phyloP scores from a whole-genome alignment of 2,888 invertebrate genomes.

The Incurvaria masculella region DNA sequence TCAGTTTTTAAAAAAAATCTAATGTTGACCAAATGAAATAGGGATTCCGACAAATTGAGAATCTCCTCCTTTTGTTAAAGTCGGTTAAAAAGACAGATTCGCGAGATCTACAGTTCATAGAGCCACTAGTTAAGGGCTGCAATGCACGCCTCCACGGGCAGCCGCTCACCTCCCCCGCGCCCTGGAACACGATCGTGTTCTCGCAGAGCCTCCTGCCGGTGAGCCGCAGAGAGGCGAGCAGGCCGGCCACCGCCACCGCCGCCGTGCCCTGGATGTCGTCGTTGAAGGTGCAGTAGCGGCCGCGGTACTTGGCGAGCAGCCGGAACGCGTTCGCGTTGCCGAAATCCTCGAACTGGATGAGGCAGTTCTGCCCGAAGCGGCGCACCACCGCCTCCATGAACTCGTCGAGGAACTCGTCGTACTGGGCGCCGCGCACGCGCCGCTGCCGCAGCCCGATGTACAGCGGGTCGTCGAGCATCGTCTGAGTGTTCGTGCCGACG shows the following conservation, averaged over 20 bases:
- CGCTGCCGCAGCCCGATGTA: slow-evolving; percentile 91
- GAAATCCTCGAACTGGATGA: slow-evolving; percentile 97
- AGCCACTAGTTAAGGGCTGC: not conserved
- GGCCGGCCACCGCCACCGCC: slow-evolving; percentile 91
- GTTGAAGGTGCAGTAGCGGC: slow-evolving; percentile 89
- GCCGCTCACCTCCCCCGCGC: slow-evolving; percentile 85
- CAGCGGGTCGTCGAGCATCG: slow-evolving; percentile 85
- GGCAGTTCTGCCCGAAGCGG: slow-evolving; percentile 80
- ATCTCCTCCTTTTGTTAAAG: no score
- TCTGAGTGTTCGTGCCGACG: slow-evolving; percentile 88
- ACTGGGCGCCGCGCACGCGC: slow-evolving; percentile 77
- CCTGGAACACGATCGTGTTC: slow-evolving; percentile 89
- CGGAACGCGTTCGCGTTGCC: slow-evolving; percentile 97
- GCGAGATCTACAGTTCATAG: no score
- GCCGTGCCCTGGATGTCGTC: slow-evolving; percentile 99
- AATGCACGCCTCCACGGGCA: slow-evolving; percentile 10
- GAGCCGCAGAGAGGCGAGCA: slow-evolving; percentile 81
- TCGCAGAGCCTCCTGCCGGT: slow-evolving; percentile 81
- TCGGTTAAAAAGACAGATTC: slow-evolving; percentile 1
- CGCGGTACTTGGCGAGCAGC: slow-evolving; percentile 84
- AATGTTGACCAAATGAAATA: no score
- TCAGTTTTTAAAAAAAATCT: no score
- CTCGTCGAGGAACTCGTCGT: slow-evolving; percentile 94
- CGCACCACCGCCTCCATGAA: slow-evolving; percentile 92
- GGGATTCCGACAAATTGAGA: no score